Evolutionary conservation across 2,113 vertebrate genomes (phyloP), one percentile per base, ranked within the genome.

Genomic region (Leptobrachium ailaonicum): DNA sequence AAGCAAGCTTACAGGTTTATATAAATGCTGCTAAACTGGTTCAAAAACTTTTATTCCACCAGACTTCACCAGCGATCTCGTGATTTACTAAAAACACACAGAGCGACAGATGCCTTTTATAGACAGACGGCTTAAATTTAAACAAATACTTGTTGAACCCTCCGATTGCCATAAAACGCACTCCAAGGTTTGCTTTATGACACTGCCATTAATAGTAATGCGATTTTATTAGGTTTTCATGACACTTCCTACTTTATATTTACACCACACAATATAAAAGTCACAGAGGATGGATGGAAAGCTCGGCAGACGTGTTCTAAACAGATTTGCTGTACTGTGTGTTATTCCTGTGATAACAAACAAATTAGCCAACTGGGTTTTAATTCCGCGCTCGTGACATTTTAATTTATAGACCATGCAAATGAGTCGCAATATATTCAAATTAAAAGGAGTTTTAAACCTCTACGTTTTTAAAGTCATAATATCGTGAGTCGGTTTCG

Each of bases 191-290:
- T 80, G 56, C 64, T 80, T 74, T 80, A 80, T 62, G 79, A 74
- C 40, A 66, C 41, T 75, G 79, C 50, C 72, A 80, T 80, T 80
- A 80, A 80, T 80, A 64, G 79, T 41, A 50, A 80, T 75, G 75
- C 13, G 62, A 75, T 81, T 81, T 81, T 74, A 81, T 75, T 81
- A 74, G 71, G 41, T 69, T 81, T 81, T 81, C 69, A 81, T 74
- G 79, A 69, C 72, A 75, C 68, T 13, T 40, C 64, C 72, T 47
- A 58, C 50, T 81, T 81, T 73, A 75, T 81, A 81, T 81, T 75
- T 74, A 81, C 79, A 81, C 54, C 42, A 60, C 45, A 67, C 56
- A 81, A 75, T 81, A 81, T 81, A 73, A 81, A 43, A 74, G 72
- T 71, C 79, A 75, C 45, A 60, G 58, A 75, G 71, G 66, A 75